Percentiles rank a stretch among this genome's conserved stretches.
Evolutionary conservation across 2,113 vertebrate species (phyloP).

Genomic region (Ailuropoda melanoleuca): DNA sequence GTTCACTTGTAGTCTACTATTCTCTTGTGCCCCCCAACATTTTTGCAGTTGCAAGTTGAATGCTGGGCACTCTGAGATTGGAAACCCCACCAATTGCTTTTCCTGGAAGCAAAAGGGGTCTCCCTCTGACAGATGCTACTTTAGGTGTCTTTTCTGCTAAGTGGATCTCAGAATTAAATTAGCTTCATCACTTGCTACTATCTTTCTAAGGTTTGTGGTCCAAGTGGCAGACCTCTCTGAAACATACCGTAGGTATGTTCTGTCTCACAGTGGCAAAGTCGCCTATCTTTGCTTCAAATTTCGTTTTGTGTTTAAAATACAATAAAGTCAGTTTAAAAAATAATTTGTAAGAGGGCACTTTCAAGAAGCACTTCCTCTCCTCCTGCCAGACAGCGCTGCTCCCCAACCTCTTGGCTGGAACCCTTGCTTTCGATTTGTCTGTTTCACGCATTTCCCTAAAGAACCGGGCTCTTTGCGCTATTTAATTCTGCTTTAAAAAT

Average conservation of each 20-base stretch:
- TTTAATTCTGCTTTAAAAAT: constrained; percentile 64
- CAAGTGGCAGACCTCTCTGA: constrained; percentile 6
- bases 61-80: constrained; percentile 1
- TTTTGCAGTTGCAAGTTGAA: constrained; percentile 55
- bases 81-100: constrained; percentile 41
- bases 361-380: constrained; percentile 45
- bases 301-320: constrained; percentile 17
- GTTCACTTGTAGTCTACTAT: neutral
- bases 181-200: constrained; percentile 56
- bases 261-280: neutral
- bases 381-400: constrained; percentile 30
- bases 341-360: constrained; percentile 46
- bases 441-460: constrained; percentile 72
- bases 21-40: neutral
- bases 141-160: constrained; percentile 58
- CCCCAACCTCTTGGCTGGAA: constrained; percentile 63
- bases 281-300: constrained; percentile 22
- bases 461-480: constrained; percentile 23
- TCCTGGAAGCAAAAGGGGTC: neutral
- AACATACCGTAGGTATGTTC: neutral
- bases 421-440: constrained; percentile 79
- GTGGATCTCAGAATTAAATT: constrained; percentile 59
- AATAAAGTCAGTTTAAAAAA: constrained; percentile 33
- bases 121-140: constrained; percentile 51
- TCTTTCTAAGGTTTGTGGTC: constrained; percentile 16